Evolutionary conservation across 2,888 invertebrate genomes (phyloP).

Genomic region (Ophion costatus): DNA sequence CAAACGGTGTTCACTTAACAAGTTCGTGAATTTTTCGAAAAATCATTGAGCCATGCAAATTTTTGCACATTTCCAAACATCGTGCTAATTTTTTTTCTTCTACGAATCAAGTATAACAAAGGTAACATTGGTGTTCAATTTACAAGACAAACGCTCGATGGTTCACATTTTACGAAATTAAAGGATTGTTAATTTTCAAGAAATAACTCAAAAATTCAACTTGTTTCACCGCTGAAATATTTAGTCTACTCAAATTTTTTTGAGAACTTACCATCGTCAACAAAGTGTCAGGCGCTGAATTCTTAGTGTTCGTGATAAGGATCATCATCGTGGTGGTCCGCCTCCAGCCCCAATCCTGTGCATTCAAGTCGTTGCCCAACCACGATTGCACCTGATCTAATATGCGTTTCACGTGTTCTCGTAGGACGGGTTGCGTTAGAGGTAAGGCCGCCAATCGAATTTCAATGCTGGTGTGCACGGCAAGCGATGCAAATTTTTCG

Average conservation of each 20-base stretch:
- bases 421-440: constrained; percentile 41
- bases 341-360: constrained; percentile 67
- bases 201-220: neutral
- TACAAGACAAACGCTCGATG: neutral
- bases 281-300: constrained; percentile 47
- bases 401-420: constrained; percentile 49
- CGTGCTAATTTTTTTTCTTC: constrained; percentile 3
- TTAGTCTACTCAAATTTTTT: constrained; percentile 1
- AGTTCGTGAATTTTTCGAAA: neutral
- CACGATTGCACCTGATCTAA: constrained; percentile 69
- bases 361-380: constrained; percentile 64
- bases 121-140: constrained; percentile 9
- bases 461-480: constrained; percentile 15
- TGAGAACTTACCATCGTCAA: constrained; percentile 44
- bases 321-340: constrained; percentile 50
- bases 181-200: neutral
- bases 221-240: neutral
- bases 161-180: no score
- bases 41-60: neutral
- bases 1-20: neutral
- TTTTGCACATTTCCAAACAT: neutral
- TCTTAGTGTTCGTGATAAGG: constrained; percentile 56
- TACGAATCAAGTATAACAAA: neutral
- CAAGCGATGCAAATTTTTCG: constrained; percentile 17
- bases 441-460: constrained; percentile 49